These are phyloP conservation scores for Drosophila vallismaia DNA, from an alignment of 2,888 invertebrate genomes.

Conservation along the genomic window DNA sequence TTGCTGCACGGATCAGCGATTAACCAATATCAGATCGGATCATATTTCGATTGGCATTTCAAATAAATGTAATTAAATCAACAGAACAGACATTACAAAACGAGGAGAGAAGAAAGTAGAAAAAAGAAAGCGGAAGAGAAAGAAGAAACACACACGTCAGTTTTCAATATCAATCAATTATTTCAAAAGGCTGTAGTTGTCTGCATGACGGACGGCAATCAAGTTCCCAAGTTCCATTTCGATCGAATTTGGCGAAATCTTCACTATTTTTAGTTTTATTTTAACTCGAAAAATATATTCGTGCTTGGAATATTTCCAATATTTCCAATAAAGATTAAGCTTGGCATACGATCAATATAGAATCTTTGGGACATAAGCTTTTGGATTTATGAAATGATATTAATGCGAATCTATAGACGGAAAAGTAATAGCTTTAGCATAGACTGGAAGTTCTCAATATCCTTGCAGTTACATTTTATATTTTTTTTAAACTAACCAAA, in stretches of 20 bases:
- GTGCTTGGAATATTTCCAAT: not conserved
- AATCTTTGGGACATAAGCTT: not conserved
- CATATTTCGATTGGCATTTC: constrained; percentile 35
- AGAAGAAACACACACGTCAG: constrained; percentile 39
- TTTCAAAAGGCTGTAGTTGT: constrained; percentile 4
- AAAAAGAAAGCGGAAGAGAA: constrained; percentile 58
- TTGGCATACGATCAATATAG: not conserved
- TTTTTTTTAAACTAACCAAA: not conserved
- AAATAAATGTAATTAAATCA: constrained; percentile 46
- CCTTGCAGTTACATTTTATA: constrained; percentile 1
- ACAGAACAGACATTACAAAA: constrained; percentile 51
- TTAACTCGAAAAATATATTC: not conserved
- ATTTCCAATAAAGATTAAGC: too few species aligned
- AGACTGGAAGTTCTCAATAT: not conserved
- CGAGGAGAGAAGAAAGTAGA: constrained; percentile 52
- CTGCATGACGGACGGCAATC: too few species aligned
- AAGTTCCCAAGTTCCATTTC: not conserved
- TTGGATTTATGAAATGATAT: not conserved
- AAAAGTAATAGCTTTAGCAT: too few species aligned
- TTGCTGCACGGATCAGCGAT: constrained; percentile 60
- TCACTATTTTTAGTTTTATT: too few species aligned
- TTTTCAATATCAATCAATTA: constrained; percentile 27
- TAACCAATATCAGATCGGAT: constrained; percentile 13
- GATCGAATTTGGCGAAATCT: not conserved
- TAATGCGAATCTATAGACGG: not conserved